phyloP scores from a whole-genome alignment of 2,113 vertebrate species.

The Nothobranchius furzeri region DNA sequence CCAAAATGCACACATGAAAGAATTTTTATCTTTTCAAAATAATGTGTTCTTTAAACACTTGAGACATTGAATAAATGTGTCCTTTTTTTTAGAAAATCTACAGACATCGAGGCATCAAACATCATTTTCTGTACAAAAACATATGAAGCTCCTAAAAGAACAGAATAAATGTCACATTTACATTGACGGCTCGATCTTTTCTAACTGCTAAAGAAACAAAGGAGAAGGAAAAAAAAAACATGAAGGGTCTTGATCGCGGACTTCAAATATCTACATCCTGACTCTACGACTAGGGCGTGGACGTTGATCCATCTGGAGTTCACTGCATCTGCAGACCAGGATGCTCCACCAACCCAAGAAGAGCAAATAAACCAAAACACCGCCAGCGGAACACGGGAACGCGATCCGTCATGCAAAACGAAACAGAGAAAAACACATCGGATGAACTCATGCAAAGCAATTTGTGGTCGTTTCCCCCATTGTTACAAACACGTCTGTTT shows the following conservation, averaged over 20 bases:
- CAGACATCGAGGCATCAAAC: constrained; percentile 60
- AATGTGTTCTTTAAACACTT: constrained; percentile 58
- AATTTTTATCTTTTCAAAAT: constrained; percentile 46
- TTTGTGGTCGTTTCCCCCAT: constrained; percentile 54
- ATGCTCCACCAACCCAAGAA: constrained; percentile 25
- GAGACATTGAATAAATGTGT: constrained; percentile 62
- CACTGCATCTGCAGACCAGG: constrained; percentile 39
- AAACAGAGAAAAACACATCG: constrained; percentile 61
- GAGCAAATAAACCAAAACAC: not conserved
- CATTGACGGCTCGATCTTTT: constrained; percentile 52
- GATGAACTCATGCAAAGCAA: constrained; percentile 63
- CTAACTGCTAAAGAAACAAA: constrained; percentile 45
- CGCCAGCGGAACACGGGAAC: constrained; percentile 53
- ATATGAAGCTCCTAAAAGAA: constrained; percentile 2
- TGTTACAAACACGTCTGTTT: constrained; percentile 63
- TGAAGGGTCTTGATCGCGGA: constrained; percentile 48
- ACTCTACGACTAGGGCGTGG: constrained; percentile 45
- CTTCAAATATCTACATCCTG: constrained; percentile 71
- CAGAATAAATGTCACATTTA: constrained; percentile 15
- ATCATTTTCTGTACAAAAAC: constrained; percentile 74
- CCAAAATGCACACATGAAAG: constrained; percentile 55
- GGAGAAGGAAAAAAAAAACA: constrained; percentile 23
- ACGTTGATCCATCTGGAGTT: constrained; percentile 33
- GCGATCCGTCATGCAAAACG: constrained; percentile 60
- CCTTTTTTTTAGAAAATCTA: constrained; percentile 57